These are phyloP conservation scores for Coecobrya sp. DNA, from an alignment of 2,888 invertebrate genomes.

Conservation along the genomic window DNA sequence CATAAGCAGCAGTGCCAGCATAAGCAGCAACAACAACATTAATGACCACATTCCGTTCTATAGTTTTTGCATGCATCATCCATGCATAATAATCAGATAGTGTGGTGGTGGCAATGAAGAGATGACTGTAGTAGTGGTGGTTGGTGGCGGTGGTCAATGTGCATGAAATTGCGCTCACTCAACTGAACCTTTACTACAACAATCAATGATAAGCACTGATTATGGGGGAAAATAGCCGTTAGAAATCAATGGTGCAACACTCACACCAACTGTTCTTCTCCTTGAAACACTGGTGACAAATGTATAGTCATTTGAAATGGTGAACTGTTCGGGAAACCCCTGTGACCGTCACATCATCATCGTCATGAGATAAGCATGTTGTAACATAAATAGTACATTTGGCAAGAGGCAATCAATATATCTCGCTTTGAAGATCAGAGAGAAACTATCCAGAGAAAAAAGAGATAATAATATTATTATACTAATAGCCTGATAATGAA, in stretches of 20 bases:
- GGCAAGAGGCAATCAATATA: no score
- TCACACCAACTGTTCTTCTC: background rate
- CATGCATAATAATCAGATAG: conserved; percentile 53
- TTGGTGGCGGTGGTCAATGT: conserved; percentile 51
- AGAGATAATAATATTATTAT: background rate
- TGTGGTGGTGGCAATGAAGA: conserved; percentile 47
- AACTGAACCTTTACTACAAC: conserved; percentile 32
- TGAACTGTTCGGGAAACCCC: background rate
- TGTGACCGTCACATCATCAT: background rate
- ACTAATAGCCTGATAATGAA: conserved; percentile 1
- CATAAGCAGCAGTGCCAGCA: conserved; percentile 52
- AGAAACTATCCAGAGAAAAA: background rate
- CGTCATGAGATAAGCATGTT: background rate
- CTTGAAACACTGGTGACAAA: background rate
- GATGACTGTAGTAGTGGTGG: conserved; percentile 47
- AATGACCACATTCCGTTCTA: conserved; percentile 50
- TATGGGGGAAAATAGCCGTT: background rate
- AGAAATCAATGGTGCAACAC: background rate
- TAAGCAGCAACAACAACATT: conserved; percentile 51
- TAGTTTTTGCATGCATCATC: conserved; percentile 56
- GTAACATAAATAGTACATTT: no score
- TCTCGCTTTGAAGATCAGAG: background rate
- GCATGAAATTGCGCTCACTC: conserved; percentile 31
- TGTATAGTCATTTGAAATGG: background rate
- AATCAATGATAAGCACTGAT: conserved; percentile 34